Base-by-base conservation (phyloP, 2,888 invertebrate species). In the Argynnis bischoffii region DNA sequence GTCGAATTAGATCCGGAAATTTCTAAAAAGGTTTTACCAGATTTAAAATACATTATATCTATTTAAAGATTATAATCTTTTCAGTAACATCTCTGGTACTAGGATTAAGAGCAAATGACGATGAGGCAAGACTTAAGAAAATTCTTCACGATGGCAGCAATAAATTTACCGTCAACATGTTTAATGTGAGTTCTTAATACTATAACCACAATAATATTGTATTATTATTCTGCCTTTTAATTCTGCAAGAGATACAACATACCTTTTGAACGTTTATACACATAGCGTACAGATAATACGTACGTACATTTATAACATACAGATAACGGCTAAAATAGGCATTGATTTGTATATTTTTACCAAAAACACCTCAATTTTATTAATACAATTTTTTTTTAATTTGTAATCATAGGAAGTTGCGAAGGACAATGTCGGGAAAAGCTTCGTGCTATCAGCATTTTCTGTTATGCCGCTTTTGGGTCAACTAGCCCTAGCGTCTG, bases 381-480 rank as follows among this genome's bases (percentile, higher is more conserved):
- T 46, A 46, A 46, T n/a, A n/a, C n/a, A n/a, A n/a, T n/a, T n/a
- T n/a, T n/a, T n/a, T n/a, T n/a, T n/a, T n/a, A n/a, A n/a, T 26
- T 59, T 76, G 8, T 68, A 66, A 72, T 77, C 78, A 1, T 74
- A 90, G 90, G 86, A 86, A 72, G 84, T 87, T 3, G 78, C 79
- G 0, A 82, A 83, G 21, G 61, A 56, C 1, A 76, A 86, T 0
- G 76, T 78, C 0, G 80, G 75, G 1, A 75, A 88, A 72, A 92
- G 87, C 70, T 77, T 89, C 18, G 85, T 92, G 13, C 66, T 92
- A 54, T 93, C 93, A 0, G 92, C 92, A 0, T 89, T 89, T 75
- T 93, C 93, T 2, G 88, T 92, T 3, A 75, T 93, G 72, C 75
- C 87, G 0, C 89, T 88, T 0, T 80, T 93, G 1, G 89, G 86